Evolutionary conservation across 1,140 invertebrate genomes (phyloP).

Genomic region (Cylas formicarius): DNA sequence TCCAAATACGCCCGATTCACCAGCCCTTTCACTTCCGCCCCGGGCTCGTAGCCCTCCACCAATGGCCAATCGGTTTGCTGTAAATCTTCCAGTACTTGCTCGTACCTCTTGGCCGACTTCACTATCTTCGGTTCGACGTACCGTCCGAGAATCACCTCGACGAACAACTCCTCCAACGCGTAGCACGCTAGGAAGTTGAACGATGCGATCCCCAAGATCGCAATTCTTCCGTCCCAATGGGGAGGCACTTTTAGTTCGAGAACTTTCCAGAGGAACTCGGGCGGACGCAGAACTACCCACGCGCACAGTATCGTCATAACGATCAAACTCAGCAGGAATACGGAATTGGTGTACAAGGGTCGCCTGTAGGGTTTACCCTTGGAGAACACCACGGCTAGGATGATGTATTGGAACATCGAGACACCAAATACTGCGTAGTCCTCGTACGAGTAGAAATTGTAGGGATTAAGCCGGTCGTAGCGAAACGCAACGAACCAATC

Average conservation of each 20-base stretch:
- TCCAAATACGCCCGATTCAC: too few species aligned
- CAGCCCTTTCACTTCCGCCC: conserved; percentile 3
- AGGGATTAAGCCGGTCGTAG: conserved; percentile 38
- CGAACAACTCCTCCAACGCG: conserved; percentile 53
- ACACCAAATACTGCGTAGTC: conserved; percentile 81
- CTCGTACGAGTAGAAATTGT: conserved; percentile 53
- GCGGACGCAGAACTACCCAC: conserved; percentile 64
- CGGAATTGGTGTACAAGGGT: conserved; percentile 71
- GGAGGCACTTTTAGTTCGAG: conserved; percentile 64
- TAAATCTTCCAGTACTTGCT: conserved; percentile 12
- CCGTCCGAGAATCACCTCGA: conserved; percentile 56
- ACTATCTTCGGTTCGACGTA: conserved; percentile 47
- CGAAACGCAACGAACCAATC: conserved; percentile 64
- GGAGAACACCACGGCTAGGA: conserved; percentile 81
- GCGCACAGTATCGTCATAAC: conserved; percentile 55
- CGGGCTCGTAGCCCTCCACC: neutral
- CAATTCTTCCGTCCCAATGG: conserved; percentile 51
- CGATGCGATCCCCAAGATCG: conserved; percentile 53
- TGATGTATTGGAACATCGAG: conserved; percentile 91
- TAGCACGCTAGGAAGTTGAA: conserved; percentile 55
- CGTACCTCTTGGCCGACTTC: conserved; percentile 27
- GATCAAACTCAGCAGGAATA: conserved; percentile 57
- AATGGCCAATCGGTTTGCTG: conserved; percentile 9
- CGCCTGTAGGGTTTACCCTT: conserved; percentile 85
- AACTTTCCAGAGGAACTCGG: conserved; percentile 51